A percentile compares a stretch with the other conserved stretches of the same genome.
Conservation (phyloP, 2,113 vertebrate species). For the Abramis brama region DNA sequence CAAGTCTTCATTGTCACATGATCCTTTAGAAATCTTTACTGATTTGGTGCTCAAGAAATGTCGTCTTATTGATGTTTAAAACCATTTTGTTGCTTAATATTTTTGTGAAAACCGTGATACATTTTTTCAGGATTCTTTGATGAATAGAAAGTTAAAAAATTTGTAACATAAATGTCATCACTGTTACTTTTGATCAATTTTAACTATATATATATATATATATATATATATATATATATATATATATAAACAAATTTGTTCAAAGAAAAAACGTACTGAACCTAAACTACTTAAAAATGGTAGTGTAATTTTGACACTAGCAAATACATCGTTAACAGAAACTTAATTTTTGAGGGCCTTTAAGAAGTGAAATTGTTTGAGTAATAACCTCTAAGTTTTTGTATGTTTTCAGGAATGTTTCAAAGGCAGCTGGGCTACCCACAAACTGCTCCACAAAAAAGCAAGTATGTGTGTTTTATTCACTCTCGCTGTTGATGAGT, state of each 20-base stretch:
- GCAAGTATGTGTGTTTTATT: conserved; percentile 86
- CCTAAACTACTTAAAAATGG: background rate
- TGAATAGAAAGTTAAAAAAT: background rate
- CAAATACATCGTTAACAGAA: background rate
- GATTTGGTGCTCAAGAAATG: background rate
- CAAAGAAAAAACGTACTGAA: background rate
- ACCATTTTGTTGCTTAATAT: background rate
- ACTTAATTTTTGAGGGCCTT: background rate
- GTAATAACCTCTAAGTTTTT: background rate
- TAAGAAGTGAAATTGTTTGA: background rate
- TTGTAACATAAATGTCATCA: background rate
- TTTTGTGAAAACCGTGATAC: background rate
- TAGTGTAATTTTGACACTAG: background rate
- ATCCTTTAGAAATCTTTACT: background rate
- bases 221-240: too few relatives aligned
- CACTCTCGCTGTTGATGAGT: background rate
- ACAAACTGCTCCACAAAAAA: conserved; percentile 98
- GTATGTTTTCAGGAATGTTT: conserved; percentile 89
- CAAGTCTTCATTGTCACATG: background rate
- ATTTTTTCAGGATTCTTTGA: background rate
- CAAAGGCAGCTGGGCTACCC: conserved; percentile 97
- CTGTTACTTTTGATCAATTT: background rate
- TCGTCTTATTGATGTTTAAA: background rate
- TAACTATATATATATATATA: background rate
- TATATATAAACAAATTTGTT: too few relatives aligned